Conservation (phyloP, 2,888 invertebrate genomes). For the Melinaea marsaeus region DNA sequence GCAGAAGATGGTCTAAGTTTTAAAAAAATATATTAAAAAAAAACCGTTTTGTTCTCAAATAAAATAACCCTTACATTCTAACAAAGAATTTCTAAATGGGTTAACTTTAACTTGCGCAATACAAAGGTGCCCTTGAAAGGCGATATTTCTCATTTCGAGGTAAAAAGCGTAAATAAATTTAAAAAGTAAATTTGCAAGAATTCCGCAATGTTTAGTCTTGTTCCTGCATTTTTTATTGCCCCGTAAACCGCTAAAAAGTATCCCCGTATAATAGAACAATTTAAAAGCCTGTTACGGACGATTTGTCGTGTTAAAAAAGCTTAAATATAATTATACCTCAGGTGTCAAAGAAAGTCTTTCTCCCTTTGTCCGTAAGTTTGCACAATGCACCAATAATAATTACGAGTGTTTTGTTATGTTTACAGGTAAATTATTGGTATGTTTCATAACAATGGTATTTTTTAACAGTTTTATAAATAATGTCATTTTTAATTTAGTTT, state of each 20-base stretch:
- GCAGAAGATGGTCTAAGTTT: conserved; percentile 59
- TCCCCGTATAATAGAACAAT: conserved; percentile 59
- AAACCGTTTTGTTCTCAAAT: conserved; percentile 47
- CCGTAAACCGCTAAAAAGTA: conserved; percentile 74
- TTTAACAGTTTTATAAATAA: conserved; percentile 16
- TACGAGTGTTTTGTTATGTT: conserved; percentile 52
- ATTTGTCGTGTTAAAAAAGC: conserved; percentile 62
- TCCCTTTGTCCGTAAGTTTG: conserved; percentile 45
- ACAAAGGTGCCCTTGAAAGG: conserved; percentile 30
- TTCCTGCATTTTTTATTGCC: conserved; percentile 64
- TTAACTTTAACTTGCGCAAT: conserved; percentile 58
- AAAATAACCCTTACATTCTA: conserved; percentile 64
- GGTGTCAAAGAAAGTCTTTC: conserved; percentile 71
- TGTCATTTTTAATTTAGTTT: conserved; percentile 28
- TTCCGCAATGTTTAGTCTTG: conserved; percentile 75
- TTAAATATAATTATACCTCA: conserved; percentile 65
- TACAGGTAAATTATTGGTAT: conserved; percentile 54
- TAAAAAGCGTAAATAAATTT: conserved; percentile 44
- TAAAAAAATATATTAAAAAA: conserved; percentile 49
- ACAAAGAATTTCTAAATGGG: conserved; percentile 63
- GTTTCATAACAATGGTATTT: conserved; percentile 34
- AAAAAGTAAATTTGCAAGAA: conserved; percentile 50
- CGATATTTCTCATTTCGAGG: conserved; percentile 36
- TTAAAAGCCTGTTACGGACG: conserved; percentile 62
- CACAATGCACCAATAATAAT: conserved; percentile 55